Evolutionary conservation across 2,113 vertebrate genomes (phyloP).

Genomic region (Poecile atricapillus): DNA sequence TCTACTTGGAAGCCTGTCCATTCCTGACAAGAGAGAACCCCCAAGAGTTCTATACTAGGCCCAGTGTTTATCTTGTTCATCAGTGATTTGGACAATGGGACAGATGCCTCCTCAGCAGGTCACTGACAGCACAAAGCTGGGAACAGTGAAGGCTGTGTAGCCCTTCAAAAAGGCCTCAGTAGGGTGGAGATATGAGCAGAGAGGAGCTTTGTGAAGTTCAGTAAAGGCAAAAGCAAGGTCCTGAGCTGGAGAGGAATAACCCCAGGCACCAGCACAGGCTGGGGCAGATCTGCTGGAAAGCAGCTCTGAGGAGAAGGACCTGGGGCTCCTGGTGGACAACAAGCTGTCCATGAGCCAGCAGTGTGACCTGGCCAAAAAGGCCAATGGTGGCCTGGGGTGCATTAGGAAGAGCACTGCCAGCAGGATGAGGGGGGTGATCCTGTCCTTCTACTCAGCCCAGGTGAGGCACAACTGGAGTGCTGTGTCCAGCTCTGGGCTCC

Average conservation of each 20-base stretch:
- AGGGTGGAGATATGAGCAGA: background rate
- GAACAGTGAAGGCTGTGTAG: background rate
- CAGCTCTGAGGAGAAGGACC: background rate
- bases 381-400: background rate
- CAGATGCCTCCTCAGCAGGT: background rate
- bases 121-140: background rate
- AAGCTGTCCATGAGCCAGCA: background rate
- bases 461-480: background rate
- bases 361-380: background rate
- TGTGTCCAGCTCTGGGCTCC: background rate
- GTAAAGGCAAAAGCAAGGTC: fast-evolving
- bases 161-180: background rate
- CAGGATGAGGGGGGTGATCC: fast-evolving
- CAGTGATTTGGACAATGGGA: fast-evolving
- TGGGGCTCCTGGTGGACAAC: background rate
- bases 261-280: background rate
- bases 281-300: background rate
- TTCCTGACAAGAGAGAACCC: background rate
- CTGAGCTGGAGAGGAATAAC: background rate
- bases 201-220: background rate
- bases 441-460: fast-evolving
- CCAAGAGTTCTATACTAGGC: background rate
- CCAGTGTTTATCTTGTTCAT: background rate
- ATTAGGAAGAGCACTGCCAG: background rate
- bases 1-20: background rate